phyloP scores from a whole-genome alignment of 2,113 vertebrate species.

The Xenotilapia flavipinnis region DNA sequence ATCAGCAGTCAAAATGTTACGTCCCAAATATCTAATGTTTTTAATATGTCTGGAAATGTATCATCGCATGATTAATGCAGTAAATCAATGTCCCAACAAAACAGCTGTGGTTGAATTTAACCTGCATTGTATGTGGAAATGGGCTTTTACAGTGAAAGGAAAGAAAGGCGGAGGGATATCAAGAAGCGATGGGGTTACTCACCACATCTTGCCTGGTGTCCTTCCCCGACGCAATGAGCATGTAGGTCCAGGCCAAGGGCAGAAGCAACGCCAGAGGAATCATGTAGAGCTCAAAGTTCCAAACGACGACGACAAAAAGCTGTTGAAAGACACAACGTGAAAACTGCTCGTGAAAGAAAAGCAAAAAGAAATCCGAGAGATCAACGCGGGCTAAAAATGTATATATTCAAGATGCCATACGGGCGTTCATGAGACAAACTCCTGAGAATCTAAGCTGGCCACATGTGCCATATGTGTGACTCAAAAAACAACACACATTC shows the following conservation, averaged over 20 bases:
- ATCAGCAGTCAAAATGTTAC: background rate
- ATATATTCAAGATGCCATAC: background rate
- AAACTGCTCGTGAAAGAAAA: conserved; percentile 7
- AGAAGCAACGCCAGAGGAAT: conserved; percentile 87
- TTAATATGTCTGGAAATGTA: background rate
- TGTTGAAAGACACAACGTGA: conserved; percentile 47
- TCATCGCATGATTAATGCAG: background rate
- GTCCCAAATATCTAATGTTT: background rate
- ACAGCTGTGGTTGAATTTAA: background rate
- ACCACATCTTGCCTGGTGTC: conserved; percentile 90
- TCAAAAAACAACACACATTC: conserved; percentile 13
- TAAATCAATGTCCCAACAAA: background rate
- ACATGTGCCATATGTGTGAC: conserved; percentile 27
- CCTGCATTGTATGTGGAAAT: background rate
- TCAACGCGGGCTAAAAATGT: background rate
- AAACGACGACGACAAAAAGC: conserved; percentile 92
- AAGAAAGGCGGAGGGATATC: conserved; percentile 32
- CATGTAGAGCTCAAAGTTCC: conserved; percentile 99
- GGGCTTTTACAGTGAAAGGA: conserved; percentile 5
- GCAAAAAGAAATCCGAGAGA: background rate
- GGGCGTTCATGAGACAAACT: background rate
- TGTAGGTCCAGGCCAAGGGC: conserved; percentile 91
- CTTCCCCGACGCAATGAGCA: conserved; percentile 89
- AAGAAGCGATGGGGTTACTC: conserved; percentile 61
- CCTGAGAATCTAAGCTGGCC: conserved; percentile 9